Conservation (phyloP, 2,888 invertebrate species). For the Ophion slaviceki region DNA sequence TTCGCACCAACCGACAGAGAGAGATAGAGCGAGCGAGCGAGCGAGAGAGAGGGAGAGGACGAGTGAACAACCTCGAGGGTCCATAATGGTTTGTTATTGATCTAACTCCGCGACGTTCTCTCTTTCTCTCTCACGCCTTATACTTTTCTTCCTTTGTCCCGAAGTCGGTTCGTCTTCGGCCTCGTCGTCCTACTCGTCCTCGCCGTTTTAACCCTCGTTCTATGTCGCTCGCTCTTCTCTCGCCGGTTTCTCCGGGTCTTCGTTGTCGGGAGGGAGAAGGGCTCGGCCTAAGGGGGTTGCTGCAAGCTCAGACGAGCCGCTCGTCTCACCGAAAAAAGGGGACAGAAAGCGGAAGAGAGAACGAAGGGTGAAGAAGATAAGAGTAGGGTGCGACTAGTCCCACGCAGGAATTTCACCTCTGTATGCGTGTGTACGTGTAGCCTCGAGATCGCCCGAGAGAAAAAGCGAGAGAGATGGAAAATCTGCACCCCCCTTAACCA, state of each 20-base stretch:
- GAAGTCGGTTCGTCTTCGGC: constrained; percentile 70
- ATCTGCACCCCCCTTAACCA: constrained; percentile 57
- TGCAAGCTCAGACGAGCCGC: constrained; percentile 53
- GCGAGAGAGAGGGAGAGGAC: constrained; percentile 30
- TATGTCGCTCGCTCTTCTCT: constrained; percentile 58
- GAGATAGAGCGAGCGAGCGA: constrained; percentile 59
- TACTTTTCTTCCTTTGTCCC: constrained; percentile 75
- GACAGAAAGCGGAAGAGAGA: constrained; percentile 57
- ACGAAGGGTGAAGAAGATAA: constrained; percentile 38
- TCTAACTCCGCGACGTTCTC: constrained; percentile 76
- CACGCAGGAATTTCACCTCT: constrained; percentile 72
- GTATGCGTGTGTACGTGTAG: constrained; percentile 23
- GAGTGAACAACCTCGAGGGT: constrained; percentile 73
- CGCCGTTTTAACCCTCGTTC: constrained; percentile 41
- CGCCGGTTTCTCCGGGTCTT: constrained; percentile 46
- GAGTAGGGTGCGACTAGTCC: constrained; percentile 69
- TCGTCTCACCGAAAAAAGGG: constrained; percentile 59
- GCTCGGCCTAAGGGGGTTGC: constrained; percentile 56
- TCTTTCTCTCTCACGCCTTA: constrained; percentile 64
- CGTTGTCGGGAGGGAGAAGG: constrained; percentile 49
- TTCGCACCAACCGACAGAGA: constrained; percentile 50
- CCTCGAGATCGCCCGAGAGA: not conserved
- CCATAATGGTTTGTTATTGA: constrained; percentile 82
- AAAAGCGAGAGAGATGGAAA: constrained; percentile 44
- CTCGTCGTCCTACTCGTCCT: constrained; percentile 58